A percentile compares a stretch with the other conserved stretches of the same genome.
phyloP scores from a whole-genome alignment of 2,113 vertebrate genomes.

The Chloebia gouldiae region DNA sequence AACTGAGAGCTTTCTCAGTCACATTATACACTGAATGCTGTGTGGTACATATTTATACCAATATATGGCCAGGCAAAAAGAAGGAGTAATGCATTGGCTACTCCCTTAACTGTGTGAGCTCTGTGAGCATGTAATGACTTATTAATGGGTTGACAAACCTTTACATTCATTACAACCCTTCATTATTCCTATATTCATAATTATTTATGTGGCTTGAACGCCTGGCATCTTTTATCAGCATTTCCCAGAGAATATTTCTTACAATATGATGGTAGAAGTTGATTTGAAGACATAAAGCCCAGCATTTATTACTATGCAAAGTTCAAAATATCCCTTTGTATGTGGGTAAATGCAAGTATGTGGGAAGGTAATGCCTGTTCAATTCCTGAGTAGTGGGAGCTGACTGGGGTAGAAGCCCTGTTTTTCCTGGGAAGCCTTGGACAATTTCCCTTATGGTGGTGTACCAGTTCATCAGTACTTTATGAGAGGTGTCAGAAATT shows the following conservation, averaged over 20 bases:
- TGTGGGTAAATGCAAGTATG: not conserved
- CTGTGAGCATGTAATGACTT: not conserved
- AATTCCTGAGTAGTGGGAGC: not conserved
- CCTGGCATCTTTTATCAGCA: not conserved
- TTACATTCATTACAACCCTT: not conserved
- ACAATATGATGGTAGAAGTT: not conserved
- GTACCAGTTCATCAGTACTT: not conserved
- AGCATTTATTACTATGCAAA: not conserved
- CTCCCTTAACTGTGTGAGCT: not conserved
- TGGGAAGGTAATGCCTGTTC: not conserved
- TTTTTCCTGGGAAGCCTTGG: not conserved
- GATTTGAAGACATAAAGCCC: not conserved
- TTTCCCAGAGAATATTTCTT: not conserved
- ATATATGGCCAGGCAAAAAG: not conserved
- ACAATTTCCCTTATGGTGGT: not conserved
- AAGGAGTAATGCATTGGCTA: not conserved
- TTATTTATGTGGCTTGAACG: not conserved
- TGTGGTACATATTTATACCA: not conserved
- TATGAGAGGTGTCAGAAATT: not conserved
- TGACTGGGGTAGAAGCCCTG: accelerated
- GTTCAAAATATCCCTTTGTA: not conserved
- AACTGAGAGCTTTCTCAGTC: not conserved
- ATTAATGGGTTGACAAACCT: not conserved
- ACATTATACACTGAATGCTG: accelerated
- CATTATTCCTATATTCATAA: not conserved